Base-by-base conservation (phyloP, 2,797 vertebrate genomes). In the Chaunax sp. region DNA sequence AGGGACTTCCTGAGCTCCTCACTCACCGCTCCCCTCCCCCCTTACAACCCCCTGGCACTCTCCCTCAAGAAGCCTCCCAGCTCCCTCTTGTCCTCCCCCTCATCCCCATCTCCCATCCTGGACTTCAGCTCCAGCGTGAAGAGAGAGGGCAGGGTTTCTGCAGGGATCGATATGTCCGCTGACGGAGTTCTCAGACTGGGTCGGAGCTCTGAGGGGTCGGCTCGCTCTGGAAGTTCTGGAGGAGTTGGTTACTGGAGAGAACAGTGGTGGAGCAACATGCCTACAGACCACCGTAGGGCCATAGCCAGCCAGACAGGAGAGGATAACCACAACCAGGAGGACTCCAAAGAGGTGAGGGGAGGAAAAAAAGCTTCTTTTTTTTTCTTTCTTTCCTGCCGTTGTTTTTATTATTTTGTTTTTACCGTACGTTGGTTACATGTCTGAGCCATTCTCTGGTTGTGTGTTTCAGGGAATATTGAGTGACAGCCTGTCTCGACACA, bases 251-350 rank as follows among this genome's bases (percentile, higher is more conserved):
- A 94, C 58, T 97, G 95, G 96, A 95, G 97, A 72, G 97, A 98
- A 87, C 96, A 96, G 78, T 98, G 96, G 96, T 97, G 96, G 96
- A 96, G 89, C 89, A 92, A 95, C 37, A 92, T 96, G 83, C 95
- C 95, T 62, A 93, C 93, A 0, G 96, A 98, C 61, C 81, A 94
- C 52, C 95, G 95, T 78, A 82, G 89, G 66, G 93, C 79, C 59
- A 12, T 91, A 0, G 69, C 89, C 15, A 82, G 90, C 51, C 89
- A 93, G 0, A 93, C 92, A 52, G 95, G 93, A 14, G 96, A 97
- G 60, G 96, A 98, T 20, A 91, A 87, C 83, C 87, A 88, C 73
- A 83, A 73, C 74, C 91, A 77, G 64, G 91, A 94, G 57, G 92
- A 92, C 81, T 90, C 90, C 72, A 94, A 93, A 89, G 93, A 93